Percentiles rank a stretch among this genome's conserved stretches.
phyloP scores from a whole-genome alignment of 2,888 invertebrate genomes.

The Ceramica pisi region DNA sequence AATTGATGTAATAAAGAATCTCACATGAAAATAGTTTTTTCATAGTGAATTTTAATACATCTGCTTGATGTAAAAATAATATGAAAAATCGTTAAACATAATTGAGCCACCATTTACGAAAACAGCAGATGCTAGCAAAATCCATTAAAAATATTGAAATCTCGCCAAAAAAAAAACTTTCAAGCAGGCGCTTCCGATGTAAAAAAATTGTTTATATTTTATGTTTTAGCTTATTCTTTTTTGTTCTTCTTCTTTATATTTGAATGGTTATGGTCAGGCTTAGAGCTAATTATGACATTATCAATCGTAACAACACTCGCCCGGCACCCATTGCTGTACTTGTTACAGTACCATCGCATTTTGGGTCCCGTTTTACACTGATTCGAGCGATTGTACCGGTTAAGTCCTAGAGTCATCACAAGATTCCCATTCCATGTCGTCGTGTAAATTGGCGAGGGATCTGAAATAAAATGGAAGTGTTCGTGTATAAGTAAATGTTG shows the following conservation, averaged over 20 bases:
- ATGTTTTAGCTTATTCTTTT: too few species aligned
- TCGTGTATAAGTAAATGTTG: not conserved
- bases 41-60: too few species aligned
- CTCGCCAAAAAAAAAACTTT: too few species aligned
- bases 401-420: slow-evolving; percentile 22
- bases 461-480: slow-evolving; percentile 5
- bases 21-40: too few species aligned
- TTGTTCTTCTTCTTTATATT: not conserved
- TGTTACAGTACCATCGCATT: slow-evolving; percentile 20
- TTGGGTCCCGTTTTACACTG: not conserved
- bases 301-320: slow-evolving; percentile 31
- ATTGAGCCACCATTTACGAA: too few species aligned
- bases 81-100: too few species aligned
- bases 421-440: slow-evolving; percentile 32
- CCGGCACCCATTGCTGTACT: slow-evolving; percentile 27
- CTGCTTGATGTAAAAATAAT: too few species aligned
- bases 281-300: slow-evolving; percentile 20
- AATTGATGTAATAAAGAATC: too few species aligned
- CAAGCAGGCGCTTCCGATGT: too few species aligned
- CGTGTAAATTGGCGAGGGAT: not conserved
- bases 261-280: slow-evolving; percentile 58
- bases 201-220: too few species aligned
- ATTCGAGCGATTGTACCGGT: slow-evolving; percentile 27
- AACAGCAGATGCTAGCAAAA: too few species aligned
- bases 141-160: too few species aligned